phyloP scores from a whole-genome alignment of 1,140 invertebrate genomes.

The Drosophila pallidifrons region DNA sequence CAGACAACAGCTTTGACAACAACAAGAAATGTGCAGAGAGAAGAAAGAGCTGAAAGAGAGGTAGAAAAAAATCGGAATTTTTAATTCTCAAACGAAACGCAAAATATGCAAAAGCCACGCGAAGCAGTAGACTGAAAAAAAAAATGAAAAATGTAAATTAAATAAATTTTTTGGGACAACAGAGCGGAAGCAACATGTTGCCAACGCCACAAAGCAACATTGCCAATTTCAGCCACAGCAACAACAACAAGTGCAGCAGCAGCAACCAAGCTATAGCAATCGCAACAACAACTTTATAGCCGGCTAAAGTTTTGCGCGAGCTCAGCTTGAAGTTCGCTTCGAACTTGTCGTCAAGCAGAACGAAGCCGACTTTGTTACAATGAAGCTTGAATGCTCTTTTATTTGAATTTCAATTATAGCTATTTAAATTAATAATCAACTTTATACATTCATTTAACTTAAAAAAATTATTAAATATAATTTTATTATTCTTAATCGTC shows the following conservation, averaged over 20 bases:
- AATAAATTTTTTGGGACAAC: conserved; percentile 31
- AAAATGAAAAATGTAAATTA: conserved; percentile 42
- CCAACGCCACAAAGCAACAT: conserved; percentile 46
- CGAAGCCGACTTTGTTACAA: not conserved
- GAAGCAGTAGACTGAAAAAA: conserved; percentile 20
- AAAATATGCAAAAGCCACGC: conserved; percentile 44
- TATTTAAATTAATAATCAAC: no score
- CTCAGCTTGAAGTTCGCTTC: conserved; percentile 66
- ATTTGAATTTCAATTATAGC: not conserved
- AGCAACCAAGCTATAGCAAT: conserved; percentile 1
- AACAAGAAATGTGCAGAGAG: conserved; percentile 6
- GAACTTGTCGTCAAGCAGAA: conserved; percentile 46
- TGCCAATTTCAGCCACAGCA: conserved; percentile 43
- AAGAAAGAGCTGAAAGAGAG: conserved; percentile 7
- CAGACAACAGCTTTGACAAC: conserved; percentile 32
- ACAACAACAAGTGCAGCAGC: conserved; percentile 28
- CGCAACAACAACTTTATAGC: conserved; percentile 35
- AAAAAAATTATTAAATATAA: no score
- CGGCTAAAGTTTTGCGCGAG: conserved; percentile 55
- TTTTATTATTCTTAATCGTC: no score
- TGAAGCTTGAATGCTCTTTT: conserved; percentile 10
- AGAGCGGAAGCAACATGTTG: conserved; percentile 73
- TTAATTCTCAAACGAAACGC: conserved; percentile 42
- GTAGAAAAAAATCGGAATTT: conserved; percentile 57
- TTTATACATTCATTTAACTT: no score